phyloP scores from a whole-genome alignment of 2,888 invertebrate species.

The Teleiodes luculella region DNA sequence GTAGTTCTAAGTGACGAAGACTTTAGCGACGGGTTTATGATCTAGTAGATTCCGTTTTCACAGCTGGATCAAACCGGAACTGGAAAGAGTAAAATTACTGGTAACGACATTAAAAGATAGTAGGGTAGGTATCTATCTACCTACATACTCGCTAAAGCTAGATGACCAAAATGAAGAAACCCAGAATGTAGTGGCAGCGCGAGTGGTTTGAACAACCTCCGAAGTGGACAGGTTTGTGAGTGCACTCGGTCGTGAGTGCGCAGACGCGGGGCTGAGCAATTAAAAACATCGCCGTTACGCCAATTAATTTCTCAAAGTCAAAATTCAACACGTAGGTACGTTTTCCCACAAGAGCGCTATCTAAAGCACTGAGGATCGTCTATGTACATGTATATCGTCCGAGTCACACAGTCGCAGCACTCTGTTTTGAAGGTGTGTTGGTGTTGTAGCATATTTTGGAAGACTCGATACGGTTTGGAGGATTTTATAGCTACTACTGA shows the following conservation, averaged over 20 bases:
- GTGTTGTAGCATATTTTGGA: background rate
- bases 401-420: background rate
- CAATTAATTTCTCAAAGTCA: constrained; percentile 75
- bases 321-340: constrained; percentile 40
- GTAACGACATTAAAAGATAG: background rate
- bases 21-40: background rate
- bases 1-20: background rate
- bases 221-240: constrained; percentile 10
- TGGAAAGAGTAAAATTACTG: background rate
- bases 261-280: constrained; percentile 45
- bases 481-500: constrained; percentile 50
- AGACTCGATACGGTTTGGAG: constrained; percentile 48
- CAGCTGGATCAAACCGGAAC: background rate
- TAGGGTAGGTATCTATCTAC: too few relatives aligned
- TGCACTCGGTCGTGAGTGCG: constrained; percentile 8
- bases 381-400: too few relatives aligned
- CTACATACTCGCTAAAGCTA: too few relatives aligned
- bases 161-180: background rate
- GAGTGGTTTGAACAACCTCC: constrained; percentile 1
- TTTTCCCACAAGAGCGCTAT: constrained; percentile 34
- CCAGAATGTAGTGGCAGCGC: background rate
- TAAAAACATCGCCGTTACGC: constrained; percentile 67
- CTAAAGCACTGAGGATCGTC: constrained; percentile 12
- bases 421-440: background rate
- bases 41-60: background rate